Evolutionary conservation across 2,797 vertebrate species (phyloP), one percentile per base, ranked within the genome.

Genomic region (Macroramphosus scolopax): DNA sequence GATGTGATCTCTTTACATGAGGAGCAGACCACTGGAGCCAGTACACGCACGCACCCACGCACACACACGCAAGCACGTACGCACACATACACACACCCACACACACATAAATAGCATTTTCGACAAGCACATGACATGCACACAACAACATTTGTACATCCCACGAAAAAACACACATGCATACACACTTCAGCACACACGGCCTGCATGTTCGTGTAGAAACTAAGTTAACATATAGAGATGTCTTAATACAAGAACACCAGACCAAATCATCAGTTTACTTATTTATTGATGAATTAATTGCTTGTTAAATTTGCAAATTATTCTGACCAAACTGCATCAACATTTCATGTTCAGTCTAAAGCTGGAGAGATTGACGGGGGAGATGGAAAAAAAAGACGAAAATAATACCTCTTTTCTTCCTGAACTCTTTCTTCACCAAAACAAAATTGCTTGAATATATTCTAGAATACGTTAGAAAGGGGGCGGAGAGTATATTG

Each of bases 1-100:
- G 80, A 88, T 75, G 74, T 75, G 82, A 83, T 85, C 82, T 81
- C 57, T 77, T 84, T 77, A 72, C 81, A 86, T 76, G 79, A 58
- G 22, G 53, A 64, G 68, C 83, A 85, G 87, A 87, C 77, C 72
- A 61, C 81, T 72, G 68, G 77, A 90, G 79, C 62, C 84, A 85
- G 71, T 42, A 51, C 39, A 39, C 42, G 50, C 57, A 44, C 42
- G 43, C 31, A 59, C 50, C 53, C 20, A 44, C 31, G 38, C 44
- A 62, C 28, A 44, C 15, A 51, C 45, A 38, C 32, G 48, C 26
- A 32, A 18, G 45, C 17, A 41, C 25, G 43, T 17, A 35, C 15
- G 16, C n/a, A 41, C 22, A 44, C 24, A 47, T 46, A 43, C 45
- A 53, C 17, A 20, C 24, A 42, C 15, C 74, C 39, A 53, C 25